Evolutionary conservation across 1,140 invertebrate genomes (phyloP), one percentile per base, ranked within the genome.

Genomic region (Drosophila trapezifrons): DNA sequence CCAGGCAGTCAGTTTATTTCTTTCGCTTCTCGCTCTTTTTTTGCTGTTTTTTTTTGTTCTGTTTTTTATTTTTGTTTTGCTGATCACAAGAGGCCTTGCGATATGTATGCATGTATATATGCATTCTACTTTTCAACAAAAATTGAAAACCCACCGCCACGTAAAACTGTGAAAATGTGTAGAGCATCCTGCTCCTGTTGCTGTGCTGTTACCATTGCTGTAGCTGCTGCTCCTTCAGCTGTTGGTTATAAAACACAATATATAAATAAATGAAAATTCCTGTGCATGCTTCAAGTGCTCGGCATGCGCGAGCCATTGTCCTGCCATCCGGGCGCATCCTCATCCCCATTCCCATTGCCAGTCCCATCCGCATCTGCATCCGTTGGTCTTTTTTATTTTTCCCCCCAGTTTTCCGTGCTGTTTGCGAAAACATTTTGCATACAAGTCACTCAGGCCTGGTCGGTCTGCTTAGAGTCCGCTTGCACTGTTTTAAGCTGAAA

Each of bases 261-360:
- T 87, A 87, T 87, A 87, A 87, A 87, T 87, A 86, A 86, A 87
- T 87, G 83, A 87, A 87, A 87, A 87, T 86, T 86, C 83, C 83
- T 83, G 83, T 87, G 83, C 83, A 87, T 87, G 83, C 83, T 87
- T 87, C 83, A 87, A 87, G 83, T 87, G 84, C 86, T 80, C 65
- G 82, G 80, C 80, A 82, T 89, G 83, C 76, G 83, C 83, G 84
- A 87, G 80, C 84, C 84, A 89, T 87, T 87, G 83, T 89, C 84
- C 83, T 83, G 79, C 72, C 49, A 55, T 35, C 67, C 83, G 58
- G 83, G 70, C 52, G n/a, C 62, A 70, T 82, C 69, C 76, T 22
- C 22, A 32, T 69, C 0, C 5, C 5, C 2, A 13, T 47, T 2
- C 9, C 5, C 46, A 27, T 2, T 18, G n/a, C 25, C 22, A 49